Evolutionary conservation across 1,140 invertebrate genomes (phyloP), one percentile per base, ranked within the genome.

Genomic region (Hesperophylax magnus): DNA sequence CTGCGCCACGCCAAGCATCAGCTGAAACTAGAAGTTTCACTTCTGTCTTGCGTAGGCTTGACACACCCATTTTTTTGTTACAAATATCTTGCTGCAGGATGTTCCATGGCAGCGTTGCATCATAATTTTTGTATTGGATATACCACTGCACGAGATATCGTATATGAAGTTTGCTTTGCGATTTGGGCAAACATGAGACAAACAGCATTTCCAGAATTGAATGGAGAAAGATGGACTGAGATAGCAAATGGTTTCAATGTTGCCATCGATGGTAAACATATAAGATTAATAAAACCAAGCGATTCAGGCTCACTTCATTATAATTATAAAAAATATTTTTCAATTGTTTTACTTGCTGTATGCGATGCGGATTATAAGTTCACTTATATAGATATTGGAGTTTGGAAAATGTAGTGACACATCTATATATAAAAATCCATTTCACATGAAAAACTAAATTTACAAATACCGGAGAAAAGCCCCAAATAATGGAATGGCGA

Each of bases 391-490:
- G 77, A 78, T 52, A 34, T 78, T 78, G 77, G 77, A 67, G 54
- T 78, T 67, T 78, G 77, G 77, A 65, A 78, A 78, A 65, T 67
- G 77, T 53, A 78, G 77, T 78, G 27, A 78, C 61, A 67, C 77
- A 47, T 65, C 77, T 67, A 69, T 78, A 24, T 78, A 47, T 53
- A 78, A 69, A 39, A 78, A 24, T 78, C 77, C 5, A 67, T 69
- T 67, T 78, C 67, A 31, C 31, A 78, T 65, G 47, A 78, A 78
- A 65, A 67, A 54, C 60, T 78, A 17, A 6, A 65, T n/a, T 78
- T 78, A 78, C 20, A 18, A 14, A n/a, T 78, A 65, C 77, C 77
- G 47, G 61, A 67, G 24, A 52, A 47, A 20, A 78, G 22, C 39
- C 61, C 61, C 18, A 67, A 77, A 76, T 47, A 76, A 76, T 61